Percentiles rank a stretch among this genome's conserved stretches.
phyloP scores from a whole-genome alignment of 2,888 invertebrate genomes.

The Nematopogon swammerdamellus region DNA sequence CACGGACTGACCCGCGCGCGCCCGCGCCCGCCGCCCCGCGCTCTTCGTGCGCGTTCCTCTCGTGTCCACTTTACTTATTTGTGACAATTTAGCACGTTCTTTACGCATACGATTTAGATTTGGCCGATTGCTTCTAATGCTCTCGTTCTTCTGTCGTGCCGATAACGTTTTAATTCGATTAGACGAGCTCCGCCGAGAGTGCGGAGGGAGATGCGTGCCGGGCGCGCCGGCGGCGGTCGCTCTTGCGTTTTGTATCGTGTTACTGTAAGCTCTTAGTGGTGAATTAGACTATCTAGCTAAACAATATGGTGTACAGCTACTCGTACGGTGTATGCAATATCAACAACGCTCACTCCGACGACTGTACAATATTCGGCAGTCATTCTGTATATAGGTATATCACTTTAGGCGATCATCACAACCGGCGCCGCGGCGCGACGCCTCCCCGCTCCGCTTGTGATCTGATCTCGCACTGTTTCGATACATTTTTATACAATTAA shows the following conservation, averaged over 20 bases:
- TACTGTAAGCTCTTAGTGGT: slow-evolving; percentile 35
- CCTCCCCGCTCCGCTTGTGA: background rate
- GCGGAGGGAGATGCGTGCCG: too few species aligned
- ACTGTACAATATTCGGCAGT: too few species aligned
- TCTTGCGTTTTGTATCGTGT: background rate
- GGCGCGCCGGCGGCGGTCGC: background rate
- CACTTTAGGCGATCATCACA: too few species aligned
- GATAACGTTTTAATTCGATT: too few species aligned
- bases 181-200: too few species aligned
- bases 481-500: background rate
- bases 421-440: too few species aligned
- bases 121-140: background rate
- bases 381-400: too few species aligned
- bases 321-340: background rate
- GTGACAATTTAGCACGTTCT: background rate
- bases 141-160: too few species aligned
- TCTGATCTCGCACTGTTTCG: background rate
- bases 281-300: slow-evolving; percentile 46
- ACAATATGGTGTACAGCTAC: slow-evolving; percentile 20
- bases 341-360: too few species aligned
- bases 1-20: slow-evolving; percentile 14
- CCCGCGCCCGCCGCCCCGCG: slow-evolving; percentile 19
- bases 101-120: background rate
- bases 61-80: slow-evolving; percentile 12
- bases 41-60: slow-evolving; percentile 23